Evolutionary conservation across 2,888 invertebrate genomes (phyloP).

Genomic region (Allacma fusca): DNA sequence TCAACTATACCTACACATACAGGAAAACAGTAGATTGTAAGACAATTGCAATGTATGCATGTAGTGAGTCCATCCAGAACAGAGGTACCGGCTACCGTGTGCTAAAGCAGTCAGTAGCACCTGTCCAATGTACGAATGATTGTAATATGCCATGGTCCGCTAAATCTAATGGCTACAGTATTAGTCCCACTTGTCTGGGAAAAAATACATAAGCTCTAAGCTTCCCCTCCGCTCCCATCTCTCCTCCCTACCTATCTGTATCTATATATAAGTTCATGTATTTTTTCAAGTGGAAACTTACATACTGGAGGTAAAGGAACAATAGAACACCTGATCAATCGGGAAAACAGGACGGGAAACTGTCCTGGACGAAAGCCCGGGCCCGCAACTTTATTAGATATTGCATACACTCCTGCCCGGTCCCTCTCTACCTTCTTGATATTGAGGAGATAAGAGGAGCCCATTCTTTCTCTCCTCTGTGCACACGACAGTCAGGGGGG

Average conservation of each 20-base stretch:
- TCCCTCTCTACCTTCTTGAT: slow-evolving; percentile 12
- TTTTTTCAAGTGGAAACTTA: slow-evolving; percentile 21
- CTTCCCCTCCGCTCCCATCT: background rate
- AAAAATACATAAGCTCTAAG: background rate
- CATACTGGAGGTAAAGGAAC: background rate
- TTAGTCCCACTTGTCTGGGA: background rate
- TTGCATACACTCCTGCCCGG: background rate
- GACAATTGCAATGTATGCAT: background rate
- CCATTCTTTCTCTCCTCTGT: background rate
- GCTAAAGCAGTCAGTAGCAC: slow-evolving; percentile 11
- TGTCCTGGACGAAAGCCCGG: background rate
- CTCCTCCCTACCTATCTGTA: background rate
- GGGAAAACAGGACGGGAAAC: background rate
- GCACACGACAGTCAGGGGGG: background rate
- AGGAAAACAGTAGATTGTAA: background rate
- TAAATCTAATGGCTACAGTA: slow-evolving; percentile 16
- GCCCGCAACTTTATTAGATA: background rate
- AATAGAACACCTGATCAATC: slow-evolving; percentile 26
- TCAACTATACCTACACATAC: no score
- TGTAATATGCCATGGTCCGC: background rate
- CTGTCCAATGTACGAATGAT: slow-evolving; percentile 4
- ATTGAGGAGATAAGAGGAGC: slow-evolving; percentile 16
- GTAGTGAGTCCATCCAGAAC: background rate
- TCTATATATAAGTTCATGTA: background rate
- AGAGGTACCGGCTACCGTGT: background rate